These are phyloP conservation scores for Eupithecia pulchellata DNA, from an alignment of 2,888 invertebrate genomes.

Conservation along the genomic window DNA sequence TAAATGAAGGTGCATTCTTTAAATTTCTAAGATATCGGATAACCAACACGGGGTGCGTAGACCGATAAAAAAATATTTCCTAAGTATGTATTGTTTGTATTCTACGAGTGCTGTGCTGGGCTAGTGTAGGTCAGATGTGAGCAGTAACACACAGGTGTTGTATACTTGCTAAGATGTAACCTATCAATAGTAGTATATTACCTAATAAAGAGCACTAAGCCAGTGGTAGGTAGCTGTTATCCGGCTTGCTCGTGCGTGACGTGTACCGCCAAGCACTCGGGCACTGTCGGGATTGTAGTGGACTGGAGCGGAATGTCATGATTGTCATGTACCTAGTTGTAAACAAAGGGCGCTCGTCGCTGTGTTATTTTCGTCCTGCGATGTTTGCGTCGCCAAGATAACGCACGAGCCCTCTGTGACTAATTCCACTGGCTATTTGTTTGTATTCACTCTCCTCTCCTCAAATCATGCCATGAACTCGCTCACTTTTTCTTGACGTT, in stretches of 20 bases:
- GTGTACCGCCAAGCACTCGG: neutral
- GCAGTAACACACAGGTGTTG: neutral
- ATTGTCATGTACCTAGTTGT: neutral
- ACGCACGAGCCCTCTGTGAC: slow-evolving; percentile 65
- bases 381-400: slow-evolving; percentile 62
- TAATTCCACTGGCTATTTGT: slow-evolving; percentile 68
- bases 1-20: neutral
- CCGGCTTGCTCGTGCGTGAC: neutral
- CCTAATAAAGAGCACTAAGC: neutral
- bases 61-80: too few relatives aligned
- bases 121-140: neutral
- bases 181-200: neutral
- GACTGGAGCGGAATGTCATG: neutral
- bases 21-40: neutral
- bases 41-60: too few relatives aligned
- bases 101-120: too few relatives aligned
- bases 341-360: slow-evolving; percentile 42
- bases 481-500: too few relatives aligned
- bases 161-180: neutral
- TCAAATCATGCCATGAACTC: too few relatives aligned
- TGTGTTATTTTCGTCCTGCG: slow-evolving; percentile 55
- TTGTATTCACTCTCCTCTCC: slow-evolving; percentile 66
- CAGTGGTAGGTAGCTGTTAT: neutral
- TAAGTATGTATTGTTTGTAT: too few relatives aligned
- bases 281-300: neutral